Evolutionary conservation across 2,113 vertebrate species (phyloP), one percentile per base, ranked within the genome.

Genomic region (Megatriorchis doriae): DNA sequence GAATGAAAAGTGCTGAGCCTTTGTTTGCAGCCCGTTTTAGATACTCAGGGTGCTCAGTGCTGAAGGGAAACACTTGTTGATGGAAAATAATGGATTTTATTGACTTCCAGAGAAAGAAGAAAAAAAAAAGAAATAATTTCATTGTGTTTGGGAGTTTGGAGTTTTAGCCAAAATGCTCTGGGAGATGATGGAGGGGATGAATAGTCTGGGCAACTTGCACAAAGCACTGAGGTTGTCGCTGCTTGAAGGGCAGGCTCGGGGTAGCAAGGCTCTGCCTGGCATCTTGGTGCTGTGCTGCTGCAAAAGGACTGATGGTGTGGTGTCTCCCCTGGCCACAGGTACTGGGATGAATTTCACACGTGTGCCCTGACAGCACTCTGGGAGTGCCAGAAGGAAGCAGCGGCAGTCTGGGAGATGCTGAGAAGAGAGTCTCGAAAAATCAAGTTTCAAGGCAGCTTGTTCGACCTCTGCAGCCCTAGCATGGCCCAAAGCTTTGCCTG

Each of bases 341-440:
- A 98, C 86, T 98, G 98, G 98, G 98, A 98, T 88, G 97, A 98
- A 23, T 98, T 98, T 92, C 98, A 98, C 61, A 90, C 86, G 3
- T 99, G 98, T 84, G 97, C 97, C 86, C 97, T 97, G 90, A 91
- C 93, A 0, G 97, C 80, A 2, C 96, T 98, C 90, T 97, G 98
- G 78, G 95, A 98, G 85, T 98, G 98, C 95, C 97, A 98, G 93
- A 94, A 98, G 88, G 98, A 99, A 96, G 98, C 98, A 72, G 97
- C 95, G 15, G 97, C 97, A 9, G 61, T 98, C 97, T 98, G 98
- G 98, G 98, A 98, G 96, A 97, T 89, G 55, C 96, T 98, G 91
- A 98, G 97, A 94, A 98, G 96, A 70, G 98, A 98, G 95, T 98
- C 97, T 84, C 97, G 16, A 91, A 98, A 98, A 97, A 97, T 98